Base-by-base conservation (phyloP, 1,140 invertebrate species). In the Drosophila kurseongensis region DNA sequence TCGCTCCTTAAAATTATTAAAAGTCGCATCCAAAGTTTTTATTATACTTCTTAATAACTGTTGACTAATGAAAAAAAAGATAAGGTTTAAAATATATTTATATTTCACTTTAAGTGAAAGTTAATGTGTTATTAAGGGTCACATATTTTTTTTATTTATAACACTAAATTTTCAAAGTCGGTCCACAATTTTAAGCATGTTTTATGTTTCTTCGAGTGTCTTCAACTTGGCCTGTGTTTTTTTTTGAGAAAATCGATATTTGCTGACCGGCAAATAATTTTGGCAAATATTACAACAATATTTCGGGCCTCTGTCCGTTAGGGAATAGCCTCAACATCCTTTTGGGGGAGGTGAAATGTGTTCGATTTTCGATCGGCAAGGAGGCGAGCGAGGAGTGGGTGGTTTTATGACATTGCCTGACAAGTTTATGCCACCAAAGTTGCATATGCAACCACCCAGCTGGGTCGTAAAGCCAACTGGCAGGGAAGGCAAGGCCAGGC, bases 371-470 rank as follows among this genome's bases (percentile, higher is more conserved):
- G 65, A 18, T 48, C 48, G 32, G 38, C 4, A 51, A 14, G 60
- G 48, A 51, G 48, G 50, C 65, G 68, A 35, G 45, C 32, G 35
- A 8, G 32, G 27, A n/a, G 52, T 23, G 32, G 38, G 16, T 5
- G 45, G 36, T 69, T 89, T 89, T 89, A 89, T 89, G 84, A 89
- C 68, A 61, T 57, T 50, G 84, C 62, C 84, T 79, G 79, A 88
- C 83, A 88, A 88, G 71, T 88, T 88, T 88, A 88, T 88, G 80
- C 57, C 42, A 71, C 45, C 61, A 42, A 62, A 51, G 75, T 47
- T 59, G 59, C 62, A 67, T 60, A 50, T 76, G 42, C 54, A 50
- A 38, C 50, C 59, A 52, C 83, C 83, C 83, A 69, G 69, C 56
- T 65, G 79, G 69, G 66, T 68, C 79, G 75, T 86, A 86, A 86